These are phyloP conservation scores for Piprites chloris DNA, from an alignment of 2,113 vertebrate genomes.

Conservation along the genomic window DNA sequence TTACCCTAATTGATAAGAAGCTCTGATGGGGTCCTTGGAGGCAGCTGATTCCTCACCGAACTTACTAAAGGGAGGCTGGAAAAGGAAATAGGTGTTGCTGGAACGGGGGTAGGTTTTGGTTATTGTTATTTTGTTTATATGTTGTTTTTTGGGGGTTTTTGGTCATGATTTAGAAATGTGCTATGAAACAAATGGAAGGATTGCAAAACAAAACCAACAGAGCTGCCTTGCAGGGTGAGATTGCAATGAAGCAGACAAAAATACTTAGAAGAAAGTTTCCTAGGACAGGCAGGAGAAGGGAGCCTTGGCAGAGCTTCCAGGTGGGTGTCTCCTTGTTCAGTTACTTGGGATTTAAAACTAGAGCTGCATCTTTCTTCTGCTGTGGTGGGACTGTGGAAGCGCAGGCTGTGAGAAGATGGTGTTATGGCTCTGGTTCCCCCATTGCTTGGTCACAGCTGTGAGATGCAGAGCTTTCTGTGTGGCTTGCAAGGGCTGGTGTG, in stretches of 20 bases:
- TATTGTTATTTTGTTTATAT: not conserved
- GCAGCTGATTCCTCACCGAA: not conserved
- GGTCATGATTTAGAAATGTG: not conserved
- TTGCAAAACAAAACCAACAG: too few relatives aligned
- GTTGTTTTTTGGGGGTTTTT: not conserved
- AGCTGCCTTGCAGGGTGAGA: not conserved
- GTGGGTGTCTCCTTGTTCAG: not conserved
- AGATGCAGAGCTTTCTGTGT: not conserved
- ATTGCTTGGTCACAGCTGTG: not conserved
- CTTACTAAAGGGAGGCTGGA: not conserved
- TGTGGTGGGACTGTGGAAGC: not conserved
- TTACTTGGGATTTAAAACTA: not conserved
- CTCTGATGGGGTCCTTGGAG: not conserved
- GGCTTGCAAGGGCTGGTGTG: not conserved
- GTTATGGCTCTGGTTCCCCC: not conserved
- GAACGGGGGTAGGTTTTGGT: not conserved
- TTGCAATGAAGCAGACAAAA: not conserved
- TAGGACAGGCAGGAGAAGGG: not conserved
- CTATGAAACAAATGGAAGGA: not conserved
- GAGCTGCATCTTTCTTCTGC: not conserved
- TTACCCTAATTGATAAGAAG: constrained; percentile 33
- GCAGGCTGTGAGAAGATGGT: not conserved
- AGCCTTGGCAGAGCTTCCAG: not conserved
- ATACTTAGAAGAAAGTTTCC: not conserved
- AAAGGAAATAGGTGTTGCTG: not conserved